phyloP scores from a whole-genome alignment of 2,113 vertebrate genomes.

The Macroglossus sobrinus region DNA sequence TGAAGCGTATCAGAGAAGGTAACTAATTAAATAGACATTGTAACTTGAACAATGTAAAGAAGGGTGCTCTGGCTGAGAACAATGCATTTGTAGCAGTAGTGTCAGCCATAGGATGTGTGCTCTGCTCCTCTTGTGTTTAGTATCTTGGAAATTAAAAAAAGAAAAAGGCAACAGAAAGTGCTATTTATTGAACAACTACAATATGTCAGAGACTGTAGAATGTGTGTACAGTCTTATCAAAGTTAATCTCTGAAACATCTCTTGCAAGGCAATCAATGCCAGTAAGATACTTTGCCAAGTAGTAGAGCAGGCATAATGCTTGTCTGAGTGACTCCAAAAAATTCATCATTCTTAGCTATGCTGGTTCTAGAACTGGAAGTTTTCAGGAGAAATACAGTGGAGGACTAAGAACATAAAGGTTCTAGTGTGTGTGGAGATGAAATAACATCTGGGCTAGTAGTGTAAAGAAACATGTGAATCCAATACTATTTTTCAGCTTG shows the following conservation, averaged over 20 bases:
- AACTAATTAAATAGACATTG: neutral
- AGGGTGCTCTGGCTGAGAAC: neutral
- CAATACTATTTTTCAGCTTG: neutral
- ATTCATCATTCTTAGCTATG: neutral
- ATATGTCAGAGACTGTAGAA: neutral
- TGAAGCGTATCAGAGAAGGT: neutral
- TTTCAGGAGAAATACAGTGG: neutral
- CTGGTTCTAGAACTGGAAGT: neutral
- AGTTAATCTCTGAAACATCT: neutral
- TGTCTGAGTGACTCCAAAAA: neutral
- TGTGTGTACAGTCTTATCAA: neutral
- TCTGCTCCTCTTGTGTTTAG: neutral
- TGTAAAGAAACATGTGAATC: neutral
- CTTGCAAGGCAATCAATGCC: neutral
- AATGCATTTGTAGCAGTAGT: neutral
- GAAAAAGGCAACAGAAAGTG: neutral
- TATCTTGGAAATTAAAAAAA: neutral
- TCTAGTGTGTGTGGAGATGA: neutral
- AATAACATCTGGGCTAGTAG: neutral
- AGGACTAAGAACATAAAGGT: neutral
- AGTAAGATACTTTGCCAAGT: neutral
- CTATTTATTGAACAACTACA: neutral
- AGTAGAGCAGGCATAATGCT: neutral
- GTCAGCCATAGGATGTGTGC: fast-evolving
- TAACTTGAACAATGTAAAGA: neutral